These are phyloP conservation scores for Arizona elegans DNA, from an alignment of 2,113 vertebrate genomes.

Conservation along the genomic window DNA sequence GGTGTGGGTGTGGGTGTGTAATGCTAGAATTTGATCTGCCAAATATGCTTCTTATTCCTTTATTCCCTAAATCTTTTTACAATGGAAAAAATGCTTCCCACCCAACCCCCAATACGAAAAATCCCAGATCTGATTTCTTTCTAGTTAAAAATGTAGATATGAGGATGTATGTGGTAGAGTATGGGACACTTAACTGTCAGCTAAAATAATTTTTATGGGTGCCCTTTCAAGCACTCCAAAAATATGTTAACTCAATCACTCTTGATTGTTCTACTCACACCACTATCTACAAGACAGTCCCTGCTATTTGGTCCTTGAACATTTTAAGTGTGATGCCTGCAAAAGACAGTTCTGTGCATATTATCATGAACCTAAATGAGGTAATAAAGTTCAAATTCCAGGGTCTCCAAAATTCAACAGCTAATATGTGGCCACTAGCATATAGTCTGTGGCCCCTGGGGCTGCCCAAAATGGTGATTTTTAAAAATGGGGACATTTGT, in stretches of 20 bases:
- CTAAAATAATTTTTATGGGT: neutral
- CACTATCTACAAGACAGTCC: neutral
- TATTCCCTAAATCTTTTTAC: neutral
- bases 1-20: neutral
- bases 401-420: neutral
- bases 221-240: neutral
- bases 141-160: neutral
- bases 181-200: neutral
- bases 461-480: neutral
- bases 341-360: neutral
- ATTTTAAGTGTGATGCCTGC: neutral
- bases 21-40: neutral
- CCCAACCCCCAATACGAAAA: neutral
- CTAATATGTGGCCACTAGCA: neutral
- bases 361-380: no score
- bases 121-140: neutral
- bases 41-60: neutral
- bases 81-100: neutral
- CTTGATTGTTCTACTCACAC: neutral
- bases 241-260: neutral
- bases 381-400: neutral
- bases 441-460: neutral
- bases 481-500: neutral
- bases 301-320: neutral
- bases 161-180: neutral